These are phyloP conservation scores for Trachemys scripta DNA, from an alignment of 2,113 vertebrate species.

Conservation along the genomic window DNA sequence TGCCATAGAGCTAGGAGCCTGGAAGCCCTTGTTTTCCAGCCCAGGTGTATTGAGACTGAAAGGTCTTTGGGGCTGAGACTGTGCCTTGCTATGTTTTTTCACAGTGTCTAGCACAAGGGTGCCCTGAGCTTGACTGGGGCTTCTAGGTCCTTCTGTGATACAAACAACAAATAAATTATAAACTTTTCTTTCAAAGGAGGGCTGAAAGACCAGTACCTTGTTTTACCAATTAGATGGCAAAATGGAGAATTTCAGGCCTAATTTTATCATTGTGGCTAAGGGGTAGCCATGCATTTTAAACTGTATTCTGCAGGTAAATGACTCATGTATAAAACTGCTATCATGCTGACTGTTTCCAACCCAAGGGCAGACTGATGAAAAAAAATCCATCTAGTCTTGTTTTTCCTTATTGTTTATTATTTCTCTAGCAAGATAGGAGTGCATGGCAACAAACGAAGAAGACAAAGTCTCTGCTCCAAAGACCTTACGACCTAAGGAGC, in stretches of 20 bases:
- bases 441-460: not conserved
- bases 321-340: not conserved
- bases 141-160: not conserved
- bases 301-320: not conserved
- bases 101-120: not conserved
- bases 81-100: not conserved
- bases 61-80: not conserved
- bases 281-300: not conserved
- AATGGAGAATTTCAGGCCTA: conserved; percentile 7
- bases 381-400: not conserved
- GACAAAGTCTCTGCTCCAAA: not conserved
- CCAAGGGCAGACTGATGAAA: not conserved
- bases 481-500: not conserved
- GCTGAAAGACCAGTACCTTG: not conserved
- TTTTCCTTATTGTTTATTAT: conserved; percentile 2
- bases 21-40: not conserved
- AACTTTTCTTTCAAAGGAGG: conserved; percentile 5
- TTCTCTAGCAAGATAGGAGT: not conserved
- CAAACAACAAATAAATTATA: not conserved
- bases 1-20: not conserved
- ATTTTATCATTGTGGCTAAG: conserved; percentile 2
- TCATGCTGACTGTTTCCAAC: not conserved
- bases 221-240: conserved; percentile 11
- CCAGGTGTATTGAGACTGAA: not conserved
- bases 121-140: not conserved